A percentile compares a stretch with the other conserved stretches of the same genome.
These are phyloP conservation scores for Cremastinae sp. DNA, from an alignment of 2,888 invertebrate species.

Conservation along the genomic window DNA sequence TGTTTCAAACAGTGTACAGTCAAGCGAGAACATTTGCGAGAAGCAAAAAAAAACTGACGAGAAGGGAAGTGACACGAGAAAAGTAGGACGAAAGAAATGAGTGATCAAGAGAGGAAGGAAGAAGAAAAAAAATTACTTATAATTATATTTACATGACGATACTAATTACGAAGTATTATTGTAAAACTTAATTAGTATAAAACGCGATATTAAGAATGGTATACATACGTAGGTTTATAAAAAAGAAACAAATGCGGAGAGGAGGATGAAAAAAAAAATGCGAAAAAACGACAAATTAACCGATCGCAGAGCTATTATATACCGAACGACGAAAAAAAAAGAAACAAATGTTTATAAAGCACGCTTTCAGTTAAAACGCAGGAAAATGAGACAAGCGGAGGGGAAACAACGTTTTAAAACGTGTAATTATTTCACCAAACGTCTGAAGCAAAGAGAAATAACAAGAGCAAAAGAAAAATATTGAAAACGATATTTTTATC, in stretches of 20 bases:
- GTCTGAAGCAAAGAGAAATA: conserved; percentile 27
- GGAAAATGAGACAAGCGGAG: conserved; percentile 32
- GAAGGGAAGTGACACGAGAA: neutral
- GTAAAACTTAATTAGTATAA: conserved; percentile 73
- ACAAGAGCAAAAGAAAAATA: conserved; percentile 14
- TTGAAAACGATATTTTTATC: conserved; percentile 40
- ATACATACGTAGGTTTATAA: conserved; percentile 73
- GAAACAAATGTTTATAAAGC: conserved; percentile 66
- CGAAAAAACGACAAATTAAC: conserved; percentile 63
- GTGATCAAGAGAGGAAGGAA: conserved; percentile 9
- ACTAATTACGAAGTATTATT: conserved; percentile 71
- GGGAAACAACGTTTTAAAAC: conserved; percentile 22
- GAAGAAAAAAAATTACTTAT: conserved; percentile 60
- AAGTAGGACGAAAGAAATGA: conserved; percentile 66
- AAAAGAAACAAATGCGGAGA: conserved; percentile 9
- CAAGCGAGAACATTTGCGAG: conserved; percentile 62
- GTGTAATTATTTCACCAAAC: conserved; percentile 50
- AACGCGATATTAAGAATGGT: conserved; percentile 71
- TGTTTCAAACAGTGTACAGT: conserved; percentile 72
- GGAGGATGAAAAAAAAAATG: conserved; percentile 4
- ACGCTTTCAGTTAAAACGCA: conserved; percentile 60
- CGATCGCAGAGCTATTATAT: conserved; percentile 73
- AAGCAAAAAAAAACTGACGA: neutral
- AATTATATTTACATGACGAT: conserved; percentile 72
- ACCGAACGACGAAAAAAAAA: conserved; percentile 59